Base-by-base conservation (phyloP, 2,888 invertebrate genomes). In the Troilus luridus region DNA sequence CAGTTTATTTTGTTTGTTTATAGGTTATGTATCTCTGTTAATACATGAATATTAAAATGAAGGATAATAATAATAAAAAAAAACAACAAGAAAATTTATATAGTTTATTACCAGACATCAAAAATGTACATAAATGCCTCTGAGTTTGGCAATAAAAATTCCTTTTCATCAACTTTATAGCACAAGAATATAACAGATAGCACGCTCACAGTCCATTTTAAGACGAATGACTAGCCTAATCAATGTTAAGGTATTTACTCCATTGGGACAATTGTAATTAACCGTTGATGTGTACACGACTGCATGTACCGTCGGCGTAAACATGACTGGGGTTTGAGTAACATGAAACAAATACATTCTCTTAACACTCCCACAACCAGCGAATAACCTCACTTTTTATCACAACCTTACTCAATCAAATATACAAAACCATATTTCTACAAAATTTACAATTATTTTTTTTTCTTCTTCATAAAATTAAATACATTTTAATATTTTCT, bases 101-200 rank as follows among this genome's bases (percentile, higher is more conserved):
- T 89, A 54, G 54, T 88, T 92, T 92, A 91, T 92, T 91, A 92
- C 89, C 91, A 88, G 91, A 92, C 91, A 91, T 92, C 91, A 91
- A 91, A 92, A 92, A 90, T 92, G 92, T 91, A 91, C 90, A 91
- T 92, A 92, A 92, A 92, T 92, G 91, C 91, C 91, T 91, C 91
- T 91, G 91, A 89, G 91, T 92, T 91, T 91, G 91, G 92, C 92
- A 91, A 91, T 91, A 91, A 91, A 58, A 91, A 85, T 67, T 91
- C 88, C 64, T 72, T 60, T 67, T 88, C 77, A 59, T 91, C 89
- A 88, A 88, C 88, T 58, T 64, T 59, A 67, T 88, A 77, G 91
- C 77, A 59, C 88, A 88, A 91, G 67, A 91, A 72, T 91, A 81
- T 88, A 89, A 91, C 88, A 89, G 72, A 89, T 91, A 91, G 91